Base-by-base conservation (phyloP, 2,113 vertebrate species). In the Oophaga pumilio region DNA sequence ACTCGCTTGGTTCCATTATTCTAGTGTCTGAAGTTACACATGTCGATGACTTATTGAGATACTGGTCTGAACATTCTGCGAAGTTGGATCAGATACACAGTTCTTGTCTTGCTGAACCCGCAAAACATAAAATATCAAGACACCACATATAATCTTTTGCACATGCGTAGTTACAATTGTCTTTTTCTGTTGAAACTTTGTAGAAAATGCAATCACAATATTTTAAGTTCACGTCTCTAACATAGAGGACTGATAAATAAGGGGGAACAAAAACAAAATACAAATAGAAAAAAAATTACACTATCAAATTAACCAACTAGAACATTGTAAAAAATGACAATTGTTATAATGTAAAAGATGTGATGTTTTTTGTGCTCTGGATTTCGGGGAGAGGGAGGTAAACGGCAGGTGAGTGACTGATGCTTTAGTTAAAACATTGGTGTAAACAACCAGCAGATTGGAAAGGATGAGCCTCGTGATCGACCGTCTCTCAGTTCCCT, bases 201-300 rank as follows among this genome's bases (percentile, higher is more conserved):
- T 81, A 81, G 78, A 28, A 26, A 73, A 18, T 0, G 8, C 24
- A 81, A 71, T 20, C 60, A 14, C 0, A 43, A 62, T 22, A 56
- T 22, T 10, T 10, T 14, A 4, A 6, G 59, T 53, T 1, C 8
- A 43, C 0, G 0, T 73, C 1, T 49, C 0, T 76, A 76, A 74
- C 89, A 90, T 89, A 89, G 85, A 76, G 22, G 79, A 83, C 59
- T 50, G 15, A 33, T 49, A 24, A 22, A 85, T 84, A 84, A 87
- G 20, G 79, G 62, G 77, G 83, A 10, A 26, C 53, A 82, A 88
- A 84, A 89, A 89, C 17, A 28, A 69, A 86, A 0, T 0, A 0
- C 0, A 24, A 0, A 53, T 68, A 81, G 50, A 79, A 81, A 14
- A 62, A 81, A 43, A 62, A 22, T 64, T 49, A 0, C 52, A 64